Conservation (phyloP, 2,113 vertebrate species). For the Tragelaphus strepsiceros region DNA sequence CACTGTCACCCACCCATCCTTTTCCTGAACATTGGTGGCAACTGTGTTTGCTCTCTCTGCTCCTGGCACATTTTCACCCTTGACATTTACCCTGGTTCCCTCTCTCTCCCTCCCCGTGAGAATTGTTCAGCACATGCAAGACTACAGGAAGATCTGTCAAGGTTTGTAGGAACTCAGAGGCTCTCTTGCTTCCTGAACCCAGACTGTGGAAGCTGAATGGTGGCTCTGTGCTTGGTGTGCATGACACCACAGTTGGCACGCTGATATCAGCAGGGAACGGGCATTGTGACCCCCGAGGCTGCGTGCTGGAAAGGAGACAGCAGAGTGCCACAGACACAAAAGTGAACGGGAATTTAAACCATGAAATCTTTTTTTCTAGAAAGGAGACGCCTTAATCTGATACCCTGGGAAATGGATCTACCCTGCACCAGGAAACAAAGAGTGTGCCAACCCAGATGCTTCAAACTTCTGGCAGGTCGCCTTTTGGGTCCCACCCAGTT, state of each 20-base stretch:
- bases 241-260: slow-evolving; percentile 48
- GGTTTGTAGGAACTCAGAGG: slow-evolving; percentile 60
- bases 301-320: not conserved
- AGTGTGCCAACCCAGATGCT: slow-evolving; percentile 63
- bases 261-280: slow-evolving; percentile 33
- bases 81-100: slow-evolving; percentile 35
- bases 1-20: not conserved
- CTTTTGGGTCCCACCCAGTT: slow-evolving; percentile 68
- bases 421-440: slow-evolving; percentile 69
- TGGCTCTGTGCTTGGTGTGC: slow-evolving; percentile 42
- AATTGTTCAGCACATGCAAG: not conserved
- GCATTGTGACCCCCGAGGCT: not conserved
- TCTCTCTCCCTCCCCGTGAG: not conserved
- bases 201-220: slow-evolving; percentile 69
- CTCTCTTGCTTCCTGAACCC: slow-evolving; percentile 62
- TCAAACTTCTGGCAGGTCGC: slow-evolving; percentile 66
- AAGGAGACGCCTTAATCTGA: slow-evolving; percentile 74
- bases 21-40: slow-evolving; percentile 37
- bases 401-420: slow-evolving; percentile 72
- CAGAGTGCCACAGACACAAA: slow-evolving; percentile 62
- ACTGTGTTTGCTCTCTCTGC: slow-evolving; percentile 31
- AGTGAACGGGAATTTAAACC: slow-evolving; percentile 72
- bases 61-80: slow-evolving; percentile 37
- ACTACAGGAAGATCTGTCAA: slow-evolving; percentile 67
- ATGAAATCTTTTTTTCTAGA: slow-evolving; percentile 70